A percentile compares a stretch with the other conserved stretches of the same genome.
These are phyloP conservation scores for Myocastor coypus DNA, from an alignment of 2,113 vertebrate genomes.

Conservation along the genomic window DNA sequence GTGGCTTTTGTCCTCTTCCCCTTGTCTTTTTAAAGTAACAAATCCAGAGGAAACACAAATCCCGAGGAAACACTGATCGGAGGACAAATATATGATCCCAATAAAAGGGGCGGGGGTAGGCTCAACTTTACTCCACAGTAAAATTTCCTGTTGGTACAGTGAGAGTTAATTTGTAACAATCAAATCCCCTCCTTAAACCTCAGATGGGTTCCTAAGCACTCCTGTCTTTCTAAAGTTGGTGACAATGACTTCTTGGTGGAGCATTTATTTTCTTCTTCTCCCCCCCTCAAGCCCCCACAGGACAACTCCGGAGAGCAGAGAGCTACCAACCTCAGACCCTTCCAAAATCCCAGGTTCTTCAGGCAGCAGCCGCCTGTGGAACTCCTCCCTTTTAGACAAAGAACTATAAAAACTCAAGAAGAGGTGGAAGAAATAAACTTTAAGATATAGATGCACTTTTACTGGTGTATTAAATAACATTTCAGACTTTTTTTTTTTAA, in stretches of 20 bases:
- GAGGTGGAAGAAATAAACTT: slow-evolving; percentile 70
- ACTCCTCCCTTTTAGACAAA: slow-evolving; percentile 75
- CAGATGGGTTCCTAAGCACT: slow-evolving; percentile 39
- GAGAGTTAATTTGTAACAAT: slow-evolving; percentile 73
- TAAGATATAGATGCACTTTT: slow-evolving; percentile 77
- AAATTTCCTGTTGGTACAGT: not conserved
- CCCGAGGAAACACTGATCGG: slow-evolving; percentile 21
- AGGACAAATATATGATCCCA: slow-evolving; percentile 48
- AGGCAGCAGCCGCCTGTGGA: not conserved
- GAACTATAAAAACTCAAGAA: slow-evolving; percentile 74
- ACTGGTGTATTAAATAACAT: slow-evolving; percentile 75
- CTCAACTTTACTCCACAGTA: slow-evolving; percentile 49
- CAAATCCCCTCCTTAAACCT: slow-evolving; percentile 45
- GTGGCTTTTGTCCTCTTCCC: not conserved
- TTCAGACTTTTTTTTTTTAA: slow-evolving; percentile 62
- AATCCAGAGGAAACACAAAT: slow-evolving; percentile 46
- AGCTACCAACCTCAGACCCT: slow-evolving; percentile 47
- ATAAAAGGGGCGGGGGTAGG: not conserved
- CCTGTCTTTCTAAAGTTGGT: slow-evolving; percentile 62
- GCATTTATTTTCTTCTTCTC: slow-evolving; percentile 56
- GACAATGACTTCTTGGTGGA: slow-evolving; percentile 52
- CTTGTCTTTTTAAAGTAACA: slow-evolving; percentile 2
- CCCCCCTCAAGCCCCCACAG: not conserved
- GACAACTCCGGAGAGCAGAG: slow-evolving; percentile 62
- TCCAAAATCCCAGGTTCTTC: slow-evolving; percentile 34